A percentile compares a stretch with the other conserved stretches of the same genome.
These are phyloP conservation scores for Nicator chloris DNA, from an alignment of 2,113 vertebrate genomes.

Conservation along the genomic window DNA sequence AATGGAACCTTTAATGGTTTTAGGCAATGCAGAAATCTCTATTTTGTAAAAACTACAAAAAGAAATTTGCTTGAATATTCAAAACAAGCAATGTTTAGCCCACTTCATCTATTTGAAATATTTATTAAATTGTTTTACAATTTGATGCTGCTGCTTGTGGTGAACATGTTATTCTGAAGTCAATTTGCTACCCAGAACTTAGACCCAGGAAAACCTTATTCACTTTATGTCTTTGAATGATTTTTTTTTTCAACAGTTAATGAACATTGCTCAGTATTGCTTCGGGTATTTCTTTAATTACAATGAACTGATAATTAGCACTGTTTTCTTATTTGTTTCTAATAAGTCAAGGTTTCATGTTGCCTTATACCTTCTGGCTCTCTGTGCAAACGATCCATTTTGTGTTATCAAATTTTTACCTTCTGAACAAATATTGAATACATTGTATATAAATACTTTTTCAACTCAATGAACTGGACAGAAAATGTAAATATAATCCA, in stretches of 20 bases:
- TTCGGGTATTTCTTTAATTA: background rate
- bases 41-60: background rate
- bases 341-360: background rate
- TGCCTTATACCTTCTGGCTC: background rate
- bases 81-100: background rate
- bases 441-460: background rate
- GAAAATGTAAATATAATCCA: background rate
- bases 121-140: background rate
- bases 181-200: background rate
- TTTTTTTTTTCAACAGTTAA: background rate
- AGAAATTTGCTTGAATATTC: background rate
- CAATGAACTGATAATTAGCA: background rate
- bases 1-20: background rate
- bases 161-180: background rate
- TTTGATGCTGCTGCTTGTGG: background rate
- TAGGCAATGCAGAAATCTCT: background rate
- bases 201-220: background rate
- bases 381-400: background rate
- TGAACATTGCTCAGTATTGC: background rate
- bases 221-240: background rate
- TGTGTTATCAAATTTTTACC: background rate
- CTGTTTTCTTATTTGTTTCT: background rate
- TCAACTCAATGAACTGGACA: background rate
- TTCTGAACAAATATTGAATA: background rate
- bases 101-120: background rate